Percentiles rank a stretch among this genome's conserved stretches.
phyloP scores from a whole-genome alignment of 2,113 vertebrate species.

The Nansenia antarctica region DNA sequence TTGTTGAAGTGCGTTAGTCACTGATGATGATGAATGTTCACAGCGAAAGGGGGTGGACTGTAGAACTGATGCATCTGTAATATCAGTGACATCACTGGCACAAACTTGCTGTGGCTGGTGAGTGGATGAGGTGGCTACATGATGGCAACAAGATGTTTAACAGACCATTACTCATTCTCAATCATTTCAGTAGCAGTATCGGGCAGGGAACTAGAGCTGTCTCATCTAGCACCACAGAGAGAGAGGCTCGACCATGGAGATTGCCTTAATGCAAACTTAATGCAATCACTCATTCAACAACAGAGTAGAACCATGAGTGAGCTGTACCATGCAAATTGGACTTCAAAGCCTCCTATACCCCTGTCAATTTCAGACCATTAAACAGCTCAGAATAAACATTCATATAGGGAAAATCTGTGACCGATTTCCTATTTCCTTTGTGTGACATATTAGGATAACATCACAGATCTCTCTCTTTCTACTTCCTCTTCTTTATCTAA shows the following conservation, averaged over 20 bases:
- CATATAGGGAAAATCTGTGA: not conserved
- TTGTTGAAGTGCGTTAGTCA: not conserved
- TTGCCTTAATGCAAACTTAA: no score
- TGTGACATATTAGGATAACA: not conserved
- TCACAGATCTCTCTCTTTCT: not conserved
- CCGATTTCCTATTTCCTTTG: conserved; percentile 22
- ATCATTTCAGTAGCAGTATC: not conserved
- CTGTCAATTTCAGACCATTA: not conserved
- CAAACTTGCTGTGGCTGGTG: not conserved
- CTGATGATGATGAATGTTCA: not conserved
- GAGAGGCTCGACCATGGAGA: not conserved
- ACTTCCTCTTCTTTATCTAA: conserved; percentile 25
- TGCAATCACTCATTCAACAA: not conserved
- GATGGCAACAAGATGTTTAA: not conserved
- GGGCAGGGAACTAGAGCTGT: not conserved
- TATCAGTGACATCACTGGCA: not conserved
- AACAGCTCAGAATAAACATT: conserved; percentile 17
- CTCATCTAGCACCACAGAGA: not conserved
- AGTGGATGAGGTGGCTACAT: not conserved
- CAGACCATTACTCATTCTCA: not conserved
- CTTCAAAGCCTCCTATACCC: conserved; percentile 13
- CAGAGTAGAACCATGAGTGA: not conserved
- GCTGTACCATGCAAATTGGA: conserved; percentile 22
- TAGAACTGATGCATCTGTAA: not conserved
- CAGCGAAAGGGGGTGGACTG: not conserved